Percentiles rank a stretch among this genome's conserved stretches.
Conservation (phyloP, 2,113 vertebrate species). For the Dromaius novaehollandiae region DNA sequence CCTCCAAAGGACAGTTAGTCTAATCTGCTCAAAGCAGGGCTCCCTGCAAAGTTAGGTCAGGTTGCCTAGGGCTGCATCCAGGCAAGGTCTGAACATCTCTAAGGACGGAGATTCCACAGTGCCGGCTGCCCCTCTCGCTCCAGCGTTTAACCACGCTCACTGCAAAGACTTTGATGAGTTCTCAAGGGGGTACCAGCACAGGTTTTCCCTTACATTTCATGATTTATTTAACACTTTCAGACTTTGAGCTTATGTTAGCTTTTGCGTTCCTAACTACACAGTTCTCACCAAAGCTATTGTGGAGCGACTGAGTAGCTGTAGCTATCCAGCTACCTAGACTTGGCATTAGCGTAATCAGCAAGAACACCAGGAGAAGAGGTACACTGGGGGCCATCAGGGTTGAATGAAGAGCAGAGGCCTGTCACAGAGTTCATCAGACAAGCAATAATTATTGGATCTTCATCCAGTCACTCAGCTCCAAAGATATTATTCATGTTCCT, state of each 20-base stretch:
- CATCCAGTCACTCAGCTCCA: neutral
- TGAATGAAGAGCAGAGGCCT: neutral
- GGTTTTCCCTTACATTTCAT: neutral
- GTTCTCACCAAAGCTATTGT: neutral
- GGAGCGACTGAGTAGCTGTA: neutral
- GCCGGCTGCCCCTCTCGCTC: neutral
- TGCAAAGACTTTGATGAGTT: neutral
- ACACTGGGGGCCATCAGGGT: neutral
- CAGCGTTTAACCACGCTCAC: neutral
- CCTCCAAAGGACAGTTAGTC: neutral
- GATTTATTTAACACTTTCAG: neutral
- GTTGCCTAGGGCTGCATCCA: neutral
- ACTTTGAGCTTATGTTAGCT: neutral
- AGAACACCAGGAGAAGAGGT: neutral
- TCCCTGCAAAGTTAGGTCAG: neutral
- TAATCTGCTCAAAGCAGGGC: neutral
- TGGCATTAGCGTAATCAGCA: no score
- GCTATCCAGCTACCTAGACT: neutral
- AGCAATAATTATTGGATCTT: neutral
- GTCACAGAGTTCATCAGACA: neutral
- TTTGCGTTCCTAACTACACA: neutral
- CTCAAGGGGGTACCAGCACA: neutral
- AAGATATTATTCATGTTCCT: neutral
- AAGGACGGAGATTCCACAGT: neutral
- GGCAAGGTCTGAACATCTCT: neutral